These are phyloP conservation scores for Bruchidius siliquastri DNA, from an alignment of 2,888 invertebrate species.

Conservation along the genomic window DNA sequence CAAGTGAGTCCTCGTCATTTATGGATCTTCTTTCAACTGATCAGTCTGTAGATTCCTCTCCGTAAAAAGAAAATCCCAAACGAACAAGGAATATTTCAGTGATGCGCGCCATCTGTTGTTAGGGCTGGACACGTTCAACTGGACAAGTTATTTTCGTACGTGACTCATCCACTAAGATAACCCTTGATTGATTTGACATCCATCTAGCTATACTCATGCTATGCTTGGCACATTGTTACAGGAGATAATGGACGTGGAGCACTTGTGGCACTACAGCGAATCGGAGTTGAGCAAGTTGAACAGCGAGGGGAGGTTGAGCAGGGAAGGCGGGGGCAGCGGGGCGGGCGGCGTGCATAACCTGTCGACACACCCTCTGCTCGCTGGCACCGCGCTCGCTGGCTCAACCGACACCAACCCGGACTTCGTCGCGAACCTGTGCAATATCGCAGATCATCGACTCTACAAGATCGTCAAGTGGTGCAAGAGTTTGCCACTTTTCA, in stretches of 20 bases:
- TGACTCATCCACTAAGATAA: no score
- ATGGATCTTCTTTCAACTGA: no score
- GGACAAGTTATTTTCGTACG: no score
- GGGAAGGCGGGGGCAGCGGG: conserved; percentile 44
- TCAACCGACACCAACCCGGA: conserved; percentile 68
- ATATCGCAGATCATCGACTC: conserved; percentile 90
- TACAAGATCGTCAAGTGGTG: conserved; percentile 99
- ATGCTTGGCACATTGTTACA: conserved; percentile 41
- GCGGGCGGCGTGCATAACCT: conserved; percentile 46
- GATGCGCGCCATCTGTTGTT: no score
- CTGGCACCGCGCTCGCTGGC: conserved; percentile 51
- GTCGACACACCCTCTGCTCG: conserved; percentile 54
- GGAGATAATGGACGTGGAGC: conserved; percentile 96
- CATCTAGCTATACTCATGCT: neutral
- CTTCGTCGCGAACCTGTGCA: conserved; percentile 83
- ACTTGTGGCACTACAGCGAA: conserved; percentile 91
- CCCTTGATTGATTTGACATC: no score
- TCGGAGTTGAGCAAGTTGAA: conserved; percentile 67
- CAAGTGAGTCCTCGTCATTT: conserved; percentile 53
- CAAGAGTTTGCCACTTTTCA: conserved; percentile 92
- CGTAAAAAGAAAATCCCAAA: no score
- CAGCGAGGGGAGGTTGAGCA: conserved; percentile 41
- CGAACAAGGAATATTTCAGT: no score
- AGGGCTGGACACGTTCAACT: no score
- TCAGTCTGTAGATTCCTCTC: no score